A percentile compares a stretch with the other conserved stretches of the same genome.
phyloP scores from a whole-genome alignment of 2,113 vertebrate species.

The Myotis davidii region DNA sequence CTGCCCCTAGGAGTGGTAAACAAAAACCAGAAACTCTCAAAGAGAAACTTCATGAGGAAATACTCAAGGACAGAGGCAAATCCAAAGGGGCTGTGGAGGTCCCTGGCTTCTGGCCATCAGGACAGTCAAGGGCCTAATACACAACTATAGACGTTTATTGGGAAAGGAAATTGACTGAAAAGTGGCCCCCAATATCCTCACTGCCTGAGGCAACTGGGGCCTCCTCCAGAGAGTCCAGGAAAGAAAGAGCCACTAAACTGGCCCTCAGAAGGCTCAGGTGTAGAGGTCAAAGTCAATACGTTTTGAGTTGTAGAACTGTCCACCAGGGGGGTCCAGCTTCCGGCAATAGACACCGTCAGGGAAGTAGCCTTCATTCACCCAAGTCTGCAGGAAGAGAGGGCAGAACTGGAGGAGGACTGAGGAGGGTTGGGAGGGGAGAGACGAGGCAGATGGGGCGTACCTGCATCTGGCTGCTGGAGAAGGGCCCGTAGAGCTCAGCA shows the following conservation, averaged over 20 bases:
- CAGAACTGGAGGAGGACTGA: background rate
- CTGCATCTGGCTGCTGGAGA: slow-evolving; percentile 95
- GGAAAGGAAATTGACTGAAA: slow-evolving; percentile 34
- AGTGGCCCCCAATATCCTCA: slow-evolving; percentile 47
- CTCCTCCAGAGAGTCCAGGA: slow-evolving; percentile 34
- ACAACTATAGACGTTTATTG: slow-evolving; percentile 72
- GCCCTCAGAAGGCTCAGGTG: slow-evolving; percentile 81
- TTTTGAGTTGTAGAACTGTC: slow-evolving; percentile 93
- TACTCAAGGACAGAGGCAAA: background rate
- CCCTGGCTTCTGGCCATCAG: background rate
- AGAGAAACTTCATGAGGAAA: background rate
- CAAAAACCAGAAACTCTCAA: background rate
- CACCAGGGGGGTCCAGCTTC: slow-evolving; percentile 87
- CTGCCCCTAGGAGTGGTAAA: background rate
- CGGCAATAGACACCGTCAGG: slow-evolving; percentile 93
- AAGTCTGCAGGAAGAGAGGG: slow-evolving; percentile 84
- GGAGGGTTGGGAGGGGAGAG: rapidly evolving
- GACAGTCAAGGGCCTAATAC: slow-evolving; percentile 57
- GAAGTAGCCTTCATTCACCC: slow-evolving; percentile 94
- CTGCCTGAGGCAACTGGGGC: background rate
- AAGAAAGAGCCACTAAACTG: background rate
- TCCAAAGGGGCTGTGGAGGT: background rate
- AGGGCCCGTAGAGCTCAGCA: slow-evolving; percentile 92
- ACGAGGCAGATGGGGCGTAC: slow-evolving; percentile 74
- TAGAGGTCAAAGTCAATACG: slow-evolving; percentile 94